Evolutionary conservation across 2,113 vertebrate genomes (phyloP).

Genomic region (Motacilla tschutschensis): DNA sequence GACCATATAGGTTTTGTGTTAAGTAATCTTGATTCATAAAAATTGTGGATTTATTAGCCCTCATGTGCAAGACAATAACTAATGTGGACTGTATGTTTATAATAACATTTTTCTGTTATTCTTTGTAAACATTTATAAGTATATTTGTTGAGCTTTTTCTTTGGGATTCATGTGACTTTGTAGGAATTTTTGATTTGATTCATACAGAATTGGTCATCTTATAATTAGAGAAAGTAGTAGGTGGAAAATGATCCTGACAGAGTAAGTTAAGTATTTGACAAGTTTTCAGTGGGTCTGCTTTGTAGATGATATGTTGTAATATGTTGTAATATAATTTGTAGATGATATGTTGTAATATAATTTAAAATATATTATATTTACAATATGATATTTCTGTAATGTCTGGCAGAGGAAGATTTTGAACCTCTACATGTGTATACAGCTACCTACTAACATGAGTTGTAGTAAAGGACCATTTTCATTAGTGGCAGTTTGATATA

Average conservation of each 20-base stretch:
- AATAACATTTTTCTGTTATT: not conserved
- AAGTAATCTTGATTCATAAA: not conserved
- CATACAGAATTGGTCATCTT: not conserved
- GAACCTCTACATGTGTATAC: not conserved
- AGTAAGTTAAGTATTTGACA: not conserved
- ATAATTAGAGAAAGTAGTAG: not conserved
- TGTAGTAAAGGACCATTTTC: not conserved
- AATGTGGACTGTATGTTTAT: not conserved
- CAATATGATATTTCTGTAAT: not conserved
- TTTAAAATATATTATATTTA: not conserved
- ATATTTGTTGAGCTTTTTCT: not conserved
- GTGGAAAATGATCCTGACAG: not conserved
- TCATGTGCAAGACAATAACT: not conserved
- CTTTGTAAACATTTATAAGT: not conserved
- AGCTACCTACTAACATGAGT: not conserved
- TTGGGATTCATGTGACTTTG: not conserved
- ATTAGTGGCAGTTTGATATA: not conserved
- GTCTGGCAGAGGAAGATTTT: not conserved
- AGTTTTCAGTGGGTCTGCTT: not conserved
- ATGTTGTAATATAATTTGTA: not conserved
- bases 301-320: not conserved
- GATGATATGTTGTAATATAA: not conserved
- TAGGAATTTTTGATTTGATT: not conserved
- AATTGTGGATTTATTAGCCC: not conserved
- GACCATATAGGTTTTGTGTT: not conserved